Conservation (phyloP, 2,888 invertebrate genomes). For the Nezara viridula region DNA sequence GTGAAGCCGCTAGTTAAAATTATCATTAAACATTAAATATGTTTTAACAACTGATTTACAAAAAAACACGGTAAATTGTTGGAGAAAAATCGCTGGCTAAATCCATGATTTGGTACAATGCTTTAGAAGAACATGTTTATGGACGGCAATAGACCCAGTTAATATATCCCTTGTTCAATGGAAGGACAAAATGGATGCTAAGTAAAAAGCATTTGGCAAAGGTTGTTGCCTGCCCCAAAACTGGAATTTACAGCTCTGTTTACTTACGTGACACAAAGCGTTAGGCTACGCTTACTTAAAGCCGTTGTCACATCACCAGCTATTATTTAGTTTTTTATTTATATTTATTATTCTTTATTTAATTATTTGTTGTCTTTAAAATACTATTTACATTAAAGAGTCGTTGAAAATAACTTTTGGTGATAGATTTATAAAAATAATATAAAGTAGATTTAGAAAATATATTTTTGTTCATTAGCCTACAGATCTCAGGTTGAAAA, state of each 20-base stretch:
- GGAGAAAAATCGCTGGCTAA: too few relatives aligned
- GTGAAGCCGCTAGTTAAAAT: too few relatives aligned
- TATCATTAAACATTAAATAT: too few relatives aligned
- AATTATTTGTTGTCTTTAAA: background rate
- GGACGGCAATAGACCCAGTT: background rate
- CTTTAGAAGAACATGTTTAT: background rate
- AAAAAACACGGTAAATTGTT: too few relatives aligned
- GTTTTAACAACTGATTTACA: too few relatives aligned
- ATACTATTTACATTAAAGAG: background rate
- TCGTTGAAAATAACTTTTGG: background rate
- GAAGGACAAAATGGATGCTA: conserved; percentile 15
- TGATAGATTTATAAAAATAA: too few relatives aligned
- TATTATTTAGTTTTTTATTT: background rate
- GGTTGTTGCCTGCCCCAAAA: background rate
- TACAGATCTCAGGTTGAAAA: too few relatives aligned
- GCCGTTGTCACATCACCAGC: background rate
- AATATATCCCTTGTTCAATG: background rate
- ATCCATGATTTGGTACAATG: too few relatives aligned
- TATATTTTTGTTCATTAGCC: too few relatives aligned
- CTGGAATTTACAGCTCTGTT: conserved; percentile 37
- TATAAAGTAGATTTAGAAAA: too few relatives aligned
- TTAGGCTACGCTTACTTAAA: background rate
- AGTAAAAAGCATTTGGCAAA: conserved; percentile 35
- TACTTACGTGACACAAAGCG: conserved; percentile 28
- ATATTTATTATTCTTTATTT: background rate